These are phyloP conservation scores for Bilobella aurantiaca DNA, from an alignment of 1,140 invertebrate genomes.

Conservation along the genomic window DNA sequence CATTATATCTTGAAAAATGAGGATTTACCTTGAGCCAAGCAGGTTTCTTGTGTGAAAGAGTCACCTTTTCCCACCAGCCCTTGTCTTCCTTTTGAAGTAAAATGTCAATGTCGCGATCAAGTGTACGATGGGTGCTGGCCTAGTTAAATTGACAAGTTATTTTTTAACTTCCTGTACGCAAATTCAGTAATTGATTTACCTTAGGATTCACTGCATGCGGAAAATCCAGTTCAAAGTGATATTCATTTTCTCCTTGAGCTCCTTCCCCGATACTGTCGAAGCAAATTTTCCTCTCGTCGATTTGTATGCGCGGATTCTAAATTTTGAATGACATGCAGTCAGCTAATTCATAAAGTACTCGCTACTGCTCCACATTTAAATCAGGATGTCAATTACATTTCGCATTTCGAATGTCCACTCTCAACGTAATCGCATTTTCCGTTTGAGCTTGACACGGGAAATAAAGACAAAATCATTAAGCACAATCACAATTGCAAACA, in stretches of 20 bases:
- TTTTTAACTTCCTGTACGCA: background rate
- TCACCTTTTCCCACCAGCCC: conserved; percentile 72
- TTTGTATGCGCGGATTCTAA: conserved; percentile 39
- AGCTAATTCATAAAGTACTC: too few species aligned
- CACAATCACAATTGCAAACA: background rate
- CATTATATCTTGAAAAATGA: background rate
- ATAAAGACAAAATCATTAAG: background rate
- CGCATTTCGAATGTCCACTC: conserved; percentile 73
- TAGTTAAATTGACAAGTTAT: conserved; percentile 29
- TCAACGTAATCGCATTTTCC: conserved; percentile 58
- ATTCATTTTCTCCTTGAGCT: conserved; percentile 42
- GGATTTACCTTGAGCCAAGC: conserved; percentile 67
- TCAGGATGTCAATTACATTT: conserved; percentile 44
- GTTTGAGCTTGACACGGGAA: conserved; percentile 53
- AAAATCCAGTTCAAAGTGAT: conserved; percentile 62
- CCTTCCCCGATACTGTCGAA: conserved; percentile 40
- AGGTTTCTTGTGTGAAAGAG: conserved; percentile 64
- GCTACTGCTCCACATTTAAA: background rate
- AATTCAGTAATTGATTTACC: conserved; percentile 42
- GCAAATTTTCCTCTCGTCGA: conserved; percentile 39
- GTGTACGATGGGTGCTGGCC: conserved; percentile 49
- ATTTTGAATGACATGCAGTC: conserved; percentile 8
- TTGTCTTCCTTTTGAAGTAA: conserved; percentile 55
- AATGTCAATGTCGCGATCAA: conserved; percentile 66
- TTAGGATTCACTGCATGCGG: conserved; percentile 56